Evolutionary conservation across 2,888 invertebrate species (phyloP).

Genomic region (Koerneria pararmatus): DNA sequence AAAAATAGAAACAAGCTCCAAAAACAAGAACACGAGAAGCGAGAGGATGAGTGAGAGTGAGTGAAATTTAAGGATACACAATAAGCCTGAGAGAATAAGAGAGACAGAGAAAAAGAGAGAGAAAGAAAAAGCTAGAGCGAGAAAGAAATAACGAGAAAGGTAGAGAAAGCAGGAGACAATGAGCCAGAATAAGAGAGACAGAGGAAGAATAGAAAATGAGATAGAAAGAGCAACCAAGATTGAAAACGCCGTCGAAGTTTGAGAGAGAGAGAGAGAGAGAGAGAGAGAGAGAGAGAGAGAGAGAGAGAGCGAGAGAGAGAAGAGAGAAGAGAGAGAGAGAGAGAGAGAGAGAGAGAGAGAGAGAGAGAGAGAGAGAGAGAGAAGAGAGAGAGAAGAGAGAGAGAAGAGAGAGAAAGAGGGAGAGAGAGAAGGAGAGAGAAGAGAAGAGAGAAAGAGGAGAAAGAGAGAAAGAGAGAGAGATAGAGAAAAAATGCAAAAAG

Average conservation of each 20-base stretch:
- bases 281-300: background rate
- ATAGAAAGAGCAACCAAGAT: no score
- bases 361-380: background rate
- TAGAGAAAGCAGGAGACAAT: background rate
- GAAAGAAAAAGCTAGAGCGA: background rate
- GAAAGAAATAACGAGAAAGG: background rate
- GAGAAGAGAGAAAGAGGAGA: background rate
- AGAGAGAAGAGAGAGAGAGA: conserved; percentile 17
- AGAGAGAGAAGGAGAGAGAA: conserved; percentile 4
- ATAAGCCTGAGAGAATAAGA: background rate
- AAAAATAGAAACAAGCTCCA: no score
- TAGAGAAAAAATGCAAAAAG: background rate
- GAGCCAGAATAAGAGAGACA: background rate
- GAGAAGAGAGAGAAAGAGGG: background rate
- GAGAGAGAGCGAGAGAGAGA: conserved; percentile 5
- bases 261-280: background rate
- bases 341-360: conserved; percentile 18
- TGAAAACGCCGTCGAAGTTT: background rate
- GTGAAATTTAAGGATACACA: no score
- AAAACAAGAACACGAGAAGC: no score
- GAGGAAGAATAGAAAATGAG: background rate
- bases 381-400: background rate
- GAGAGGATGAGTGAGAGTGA: no score
- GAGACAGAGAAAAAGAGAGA: background rate
- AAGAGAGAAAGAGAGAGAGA: background rate